These are phyloP conservation scores for Crax fasciolata DNA, from an alignment of 2,797 vertebrate genomes.

Conservation along the genomic window DNA sequence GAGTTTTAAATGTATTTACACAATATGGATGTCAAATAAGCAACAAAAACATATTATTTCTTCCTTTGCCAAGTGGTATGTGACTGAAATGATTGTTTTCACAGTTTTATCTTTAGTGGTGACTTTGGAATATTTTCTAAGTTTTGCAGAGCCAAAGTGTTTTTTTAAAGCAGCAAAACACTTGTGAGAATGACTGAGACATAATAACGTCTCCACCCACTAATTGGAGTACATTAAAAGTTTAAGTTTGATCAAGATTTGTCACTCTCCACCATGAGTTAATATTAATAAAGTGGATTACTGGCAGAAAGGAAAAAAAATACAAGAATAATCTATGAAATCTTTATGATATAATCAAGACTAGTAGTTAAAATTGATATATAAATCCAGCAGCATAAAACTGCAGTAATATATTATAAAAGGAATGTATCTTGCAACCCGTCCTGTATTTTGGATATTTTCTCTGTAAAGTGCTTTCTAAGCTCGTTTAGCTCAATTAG, in stretches of 20 bases:
- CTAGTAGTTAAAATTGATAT: not conserved
- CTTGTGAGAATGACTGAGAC: not conserved
- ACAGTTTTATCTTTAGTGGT: not conserved
- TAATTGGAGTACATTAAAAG: slow-evolving; percentile 7
- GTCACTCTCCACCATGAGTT: not conserved
- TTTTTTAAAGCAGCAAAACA: not conserved
- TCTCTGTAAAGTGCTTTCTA: slow-evolving; percentile 6
- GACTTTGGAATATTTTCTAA: not conserved
- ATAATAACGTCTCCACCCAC: not conserved
- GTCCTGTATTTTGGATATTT: not conserved
- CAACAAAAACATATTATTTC: not conserved
- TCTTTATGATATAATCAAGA: slow-evolving; percentile 5
- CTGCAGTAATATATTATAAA: not conserved
- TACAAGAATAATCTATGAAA: not conserved
- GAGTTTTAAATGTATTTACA: not conserved
- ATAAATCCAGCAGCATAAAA: not conserved
- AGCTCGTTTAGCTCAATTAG: slow-evolving; percentile 28
- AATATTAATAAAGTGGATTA: slow-evolving; percentile 14
- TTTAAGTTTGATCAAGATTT: slow-evolving; percentile 2
- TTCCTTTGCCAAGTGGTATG: not conserved
- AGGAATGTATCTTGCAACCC: not conserved
- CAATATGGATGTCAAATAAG: not conserved
- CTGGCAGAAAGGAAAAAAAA: not conserved
- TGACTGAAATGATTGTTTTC: not conserved
- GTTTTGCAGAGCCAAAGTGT: not conserved